Conservation (phyloP, 2,797 vertebrate genomes). For the Mus minutoides region DNA sequence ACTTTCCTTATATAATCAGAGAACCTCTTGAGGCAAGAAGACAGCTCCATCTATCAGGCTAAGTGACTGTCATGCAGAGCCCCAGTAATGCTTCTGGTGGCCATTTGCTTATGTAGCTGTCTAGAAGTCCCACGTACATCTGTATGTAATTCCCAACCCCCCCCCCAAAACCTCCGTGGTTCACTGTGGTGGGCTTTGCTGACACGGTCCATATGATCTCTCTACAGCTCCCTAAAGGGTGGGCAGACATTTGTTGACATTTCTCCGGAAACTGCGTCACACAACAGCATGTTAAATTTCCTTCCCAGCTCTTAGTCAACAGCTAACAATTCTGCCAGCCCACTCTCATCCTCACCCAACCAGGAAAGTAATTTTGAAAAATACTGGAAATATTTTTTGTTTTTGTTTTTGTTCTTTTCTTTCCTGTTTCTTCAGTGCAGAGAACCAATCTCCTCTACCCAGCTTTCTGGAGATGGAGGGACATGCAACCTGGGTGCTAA, state of each 20-base stretch:
- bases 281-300: not conserved
- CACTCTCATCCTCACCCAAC: not conserved
- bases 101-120: not conserved
- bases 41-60: not conserved
- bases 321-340: not conserved
- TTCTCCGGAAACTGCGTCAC: not conserved
- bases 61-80: too few relatives aligned
- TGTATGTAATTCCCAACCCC: not conserved
- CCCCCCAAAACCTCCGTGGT: not conserved
- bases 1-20: not conserved
- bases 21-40: too few relatives aligned
- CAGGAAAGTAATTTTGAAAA: not conserved
- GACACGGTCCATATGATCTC: not conserved
- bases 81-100: not conserved
- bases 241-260: not conserved
- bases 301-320: not conserved
- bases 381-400: not conserved
- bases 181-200: not conserved
- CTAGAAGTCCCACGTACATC: not conserved
- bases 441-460: not conserved
- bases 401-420: not conserved
- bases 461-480: not conserved
- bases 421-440: not conserved
- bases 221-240: not conserved
- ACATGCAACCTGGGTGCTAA: not conserved